These are phyloP conservation scores for Cactoblastis cactorum DNA, from an alignment of 2,888 invertebrate genomes.

Conservation along the genomic window DNA sequence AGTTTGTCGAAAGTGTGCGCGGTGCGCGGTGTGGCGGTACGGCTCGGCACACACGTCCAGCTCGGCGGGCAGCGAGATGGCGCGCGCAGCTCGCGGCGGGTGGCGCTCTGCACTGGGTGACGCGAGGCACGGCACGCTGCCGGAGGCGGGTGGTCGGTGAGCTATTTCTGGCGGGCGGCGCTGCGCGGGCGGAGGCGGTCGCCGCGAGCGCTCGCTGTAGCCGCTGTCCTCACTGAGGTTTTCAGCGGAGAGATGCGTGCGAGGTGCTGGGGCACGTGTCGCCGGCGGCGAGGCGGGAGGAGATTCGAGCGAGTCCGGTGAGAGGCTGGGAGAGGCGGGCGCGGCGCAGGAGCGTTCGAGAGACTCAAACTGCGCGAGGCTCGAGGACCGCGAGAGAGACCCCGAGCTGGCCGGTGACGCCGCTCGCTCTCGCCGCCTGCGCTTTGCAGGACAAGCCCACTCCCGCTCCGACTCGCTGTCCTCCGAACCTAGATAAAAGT, in stretches of 20 bases:
- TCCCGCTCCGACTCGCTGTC: conserved; percentile 86
- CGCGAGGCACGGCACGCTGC: conserved; percentile 62
- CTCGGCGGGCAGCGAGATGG: conserved; percentile 81
- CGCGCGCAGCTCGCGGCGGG: conserved; percentile 61
- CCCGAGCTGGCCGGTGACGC: conserved; percentile 63
- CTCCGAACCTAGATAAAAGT: conserved; percentile 61
- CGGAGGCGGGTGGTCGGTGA: conserved; percentile 48
- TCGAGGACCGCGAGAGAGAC: conserved; percentile 88
- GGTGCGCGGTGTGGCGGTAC: conserved; percentile 49
- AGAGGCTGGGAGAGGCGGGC: conserved; percentile 64
- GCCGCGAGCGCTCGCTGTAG: conserved; percentile 81
- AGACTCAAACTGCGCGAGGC: conserved; percentile 91
- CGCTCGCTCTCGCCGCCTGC: conserved; percentile 82
- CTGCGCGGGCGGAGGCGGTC: conserved; percentile 51
- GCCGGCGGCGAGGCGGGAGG: conserved; percentile 64
- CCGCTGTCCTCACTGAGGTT: conserved; percentile 91
- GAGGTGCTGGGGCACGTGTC: conserved; percentile 46
- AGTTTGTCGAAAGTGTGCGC: conserved; percentile 66
- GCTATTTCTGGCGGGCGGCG: conserved; percentile 58
- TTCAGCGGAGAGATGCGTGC: conserved; percentile 83
- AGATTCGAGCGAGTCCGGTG: conserved; percentile 72
- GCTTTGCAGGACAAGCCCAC: conserved; percentile 86
- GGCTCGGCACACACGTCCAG: conserved; percentile 81
- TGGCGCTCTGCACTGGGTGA: conserved; percentile 55
- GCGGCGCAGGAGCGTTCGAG: conserved; percentile 81